Evolutionary conservation across 2,888 invertebrate species (phyloP).

Genomic region (Drosophila anomalata): DNA sequence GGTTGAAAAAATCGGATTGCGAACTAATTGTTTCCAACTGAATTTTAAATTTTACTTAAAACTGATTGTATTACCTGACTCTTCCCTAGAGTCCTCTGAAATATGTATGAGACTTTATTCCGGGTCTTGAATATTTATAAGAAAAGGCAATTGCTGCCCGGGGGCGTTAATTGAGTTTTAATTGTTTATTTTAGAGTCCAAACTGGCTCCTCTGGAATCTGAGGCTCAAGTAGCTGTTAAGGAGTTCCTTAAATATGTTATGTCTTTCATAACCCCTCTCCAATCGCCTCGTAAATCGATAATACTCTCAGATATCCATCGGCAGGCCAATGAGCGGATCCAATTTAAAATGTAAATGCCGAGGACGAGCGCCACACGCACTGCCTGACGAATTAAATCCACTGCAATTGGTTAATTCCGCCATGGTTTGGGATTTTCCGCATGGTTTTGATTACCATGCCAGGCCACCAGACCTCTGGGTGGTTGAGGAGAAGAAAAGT

Average conservation of each 20-base stretch:
- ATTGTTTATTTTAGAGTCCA: neutral
- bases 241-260: no score
- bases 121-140: neutral
- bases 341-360: constrained; percentile 36
- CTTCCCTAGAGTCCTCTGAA: neutral
- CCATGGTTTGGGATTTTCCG: neutral
- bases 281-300: neutral
- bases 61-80: constrained; percentile 1
- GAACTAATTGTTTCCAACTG: constrained; percentile 23
- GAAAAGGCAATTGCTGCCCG: neutral
- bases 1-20: constrained; percentile 3
- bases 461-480: neutral
- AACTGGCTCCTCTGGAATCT: neutral
- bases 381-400: constrained; percentile 26
- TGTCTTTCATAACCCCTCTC: neutral
- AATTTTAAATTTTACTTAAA: constrained; percentile 7
- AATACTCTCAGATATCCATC: neutral
- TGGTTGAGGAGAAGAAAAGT: constrained; percentile 7
- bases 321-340: constrained; percentile 10
- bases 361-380: constrained; percentile 12
- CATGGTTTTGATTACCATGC: neutral
- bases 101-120: neutral
- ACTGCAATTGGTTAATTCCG: constrained; percentile 33
- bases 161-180: neutral
- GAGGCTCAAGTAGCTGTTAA: no score